These are phyloP conservation scores for Menidia beryllina DNA, from an alignment of 2,113 vertebrate species.

Conservation along the genomic window DNA sequence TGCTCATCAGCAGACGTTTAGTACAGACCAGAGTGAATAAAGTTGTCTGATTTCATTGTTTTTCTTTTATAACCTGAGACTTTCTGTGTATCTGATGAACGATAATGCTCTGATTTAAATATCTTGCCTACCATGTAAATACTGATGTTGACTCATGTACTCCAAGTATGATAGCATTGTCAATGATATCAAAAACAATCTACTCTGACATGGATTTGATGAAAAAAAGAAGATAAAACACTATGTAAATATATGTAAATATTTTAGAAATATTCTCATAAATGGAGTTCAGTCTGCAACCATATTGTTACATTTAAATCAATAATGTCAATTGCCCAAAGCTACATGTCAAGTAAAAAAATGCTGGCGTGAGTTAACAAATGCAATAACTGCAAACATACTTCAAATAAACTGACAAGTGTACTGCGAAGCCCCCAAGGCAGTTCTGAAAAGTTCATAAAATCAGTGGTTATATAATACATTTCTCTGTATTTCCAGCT, in stretches of 20 bases:
- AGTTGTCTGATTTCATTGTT: constrained; percentile 25
- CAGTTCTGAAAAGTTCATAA: constrained; percentile 72
- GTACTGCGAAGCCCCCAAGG: constrained; percentile 52
- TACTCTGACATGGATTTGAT: constrained; percentile 42
- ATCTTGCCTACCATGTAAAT: constrained; percentile 44
- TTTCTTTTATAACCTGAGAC: constrained; percentile 35
- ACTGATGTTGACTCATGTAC: constrained; percentile 43
- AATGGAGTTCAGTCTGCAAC: constrained; percentile 57
- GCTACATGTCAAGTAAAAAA: constrained; percentile 73
- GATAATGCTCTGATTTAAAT: constrained; percentile 44
- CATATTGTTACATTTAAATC: constrained; percentile 76
- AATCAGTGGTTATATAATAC: constrained; percentile 68
- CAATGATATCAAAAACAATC: constrained; percentile 63
- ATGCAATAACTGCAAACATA: constrained; percentile 80
- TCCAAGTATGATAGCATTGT: constrained; percentile 55
- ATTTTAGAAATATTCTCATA: constrained; percentile 67
- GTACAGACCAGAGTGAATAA: constrained; percentile 34
- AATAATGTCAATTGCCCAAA: constrained; percentile 75
- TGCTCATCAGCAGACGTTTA: constrained; percentile 50
- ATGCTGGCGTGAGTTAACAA: constrained; percentile 72
- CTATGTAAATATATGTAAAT: constrained; percentile 68
- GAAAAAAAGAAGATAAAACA: constrained; percentile 48
- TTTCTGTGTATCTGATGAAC: constrained; percentile 26
- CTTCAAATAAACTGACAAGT: constrained; percentile 78
- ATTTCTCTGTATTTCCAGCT: constrained; percentile 52